phyloP scores from a whole-genome alignment of 2,113 vertebrate genomes.

The Pseudopipra pipra region DNA sequence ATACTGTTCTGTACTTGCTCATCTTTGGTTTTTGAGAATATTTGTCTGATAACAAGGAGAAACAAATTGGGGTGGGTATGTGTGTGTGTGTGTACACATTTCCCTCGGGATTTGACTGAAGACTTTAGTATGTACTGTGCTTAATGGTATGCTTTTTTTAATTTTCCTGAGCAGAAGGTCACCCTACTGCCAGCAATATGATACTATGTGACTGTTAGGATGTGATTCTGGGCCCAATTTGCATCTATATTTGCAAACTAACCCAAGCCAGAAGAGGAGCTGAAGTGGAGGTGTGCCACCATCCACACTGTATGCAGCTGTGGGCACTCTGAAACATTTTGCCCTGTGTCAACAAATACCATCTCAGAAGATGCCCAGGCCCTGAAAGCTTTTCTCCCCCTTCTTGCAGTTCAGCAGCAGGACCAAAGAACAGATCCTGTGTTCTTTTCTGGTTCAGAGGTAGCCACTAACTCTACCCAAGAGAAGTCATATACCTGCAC shows the following conservation, averaged over 20 bases:
- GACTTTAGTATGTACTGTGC: background rate
- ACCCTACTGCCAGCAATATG: background rate
- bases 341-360: background rate
- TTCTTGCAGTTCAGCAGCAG: background rate
- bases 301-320: background rate
- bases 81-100: background rate
- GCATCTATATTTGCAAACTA: background rate
- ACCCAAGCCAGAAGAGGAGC: rapidly evolving
- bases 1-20: background rate
- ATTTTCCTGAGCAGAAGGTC: background rate
- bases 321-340: background rate
- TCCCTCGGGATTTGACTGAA: background rate
- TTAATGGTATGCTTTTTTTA: background rate
- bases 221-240: background rate
- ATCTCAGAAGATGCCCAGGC: background rate
- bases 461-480: background rate
- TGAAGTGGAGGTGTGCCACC: background rate
- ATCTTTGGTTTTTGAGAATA: background rate
- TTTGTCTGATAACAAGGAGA: background rate
- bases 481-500: background rate
- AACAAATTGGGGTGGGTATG: background rate
- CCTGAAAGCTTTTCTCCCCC: background rate
- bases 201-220: rapidly evolving
- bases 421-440: background rate
- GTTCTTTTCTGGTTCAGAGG: background rate